Base-by-base conservation (phyloP, 2,888 invertebrate genomes). In the Scotopteryx bipunctaria region DNA sequence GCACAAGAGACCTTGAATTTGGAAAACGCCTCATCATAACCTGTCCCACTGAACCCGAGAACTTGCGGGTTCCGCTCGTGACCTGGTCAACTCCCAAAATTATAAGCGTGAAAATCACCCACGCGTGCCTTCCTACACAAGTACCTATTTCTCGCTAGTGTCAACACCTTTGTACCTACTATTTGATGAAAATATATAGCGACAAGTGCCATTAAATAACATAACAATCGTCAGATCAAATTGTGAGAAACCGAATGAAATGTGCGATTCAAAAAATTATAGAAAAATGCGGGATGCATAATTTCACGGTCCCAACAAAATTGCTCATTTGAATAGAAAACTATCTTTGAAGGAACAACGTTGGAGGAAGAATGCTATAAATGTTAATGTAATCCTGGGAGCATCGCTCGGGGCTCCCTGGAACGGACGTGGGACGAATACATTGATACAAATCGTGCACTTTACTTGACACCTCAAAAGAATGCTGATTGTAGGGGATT, bases 71-170 rank as follows among this genome's bases (percentile, higher is more conserved):
- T 71, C 74, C 76, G 75, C 67, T 68, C 60, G 65, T 71, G 64
- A 66, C 66, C 70, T 67, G 61, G 55, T 59, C 54, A 63, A 61
- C 68, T 71, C 66, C 73, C 72, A 64, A 73, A 78, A 67, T 76
- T 76, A 73, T 69, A 68, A 76, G 76, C 83, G 78, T 82, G 81
- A 77, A 79, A 80, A 63, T 67, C 74, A 74, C 75, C 76, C 71
- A 80, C 81, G 77, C 78, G 64, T 65, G 66, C 64, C 67, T 61
- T 42, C 53, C 53, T 54, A 40, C 54, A 41, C 48, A 36, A 29
- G 32, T 42, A 48, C 71, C n/a, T n/a, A n/a, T n/a, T 27, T 19
- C 14, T 41, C 41, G 27, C 45, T 42, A 61, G 53, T 68, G 60
- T 68, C 61, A 55, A 47, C 53, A 53, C 47, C 21, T 42, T 35